Base-by-base conservation (phyloP, 2,888 invertebrate species). In the Campaea margaritaria region DNA sequence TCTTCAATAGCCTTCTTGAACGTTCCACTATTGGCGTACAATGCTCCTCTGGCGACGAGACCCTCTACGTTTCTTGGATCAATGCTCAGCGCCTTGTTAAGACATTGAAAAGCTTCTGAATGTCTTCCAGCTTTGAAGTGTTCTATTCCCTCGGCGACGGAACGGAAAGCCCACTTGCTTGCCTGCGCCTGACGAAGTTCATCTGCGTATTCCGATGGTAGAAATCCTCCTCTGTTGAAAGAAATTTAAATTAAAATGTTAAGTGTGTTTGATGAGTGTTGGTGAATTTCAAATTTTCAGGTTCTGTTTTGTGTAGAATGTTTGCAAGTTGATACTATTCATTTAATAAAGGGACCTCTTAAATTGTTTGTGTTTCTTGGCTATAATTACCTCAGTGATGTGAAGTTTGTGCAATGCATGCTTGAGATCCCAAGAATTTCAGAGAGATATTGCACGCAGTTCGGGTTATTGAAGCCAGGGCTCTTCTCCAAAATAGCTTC, bases 1-100 rank as follows among this genome's bases (percentile, higher is more conserved):
- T 99, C 99, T 74, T 97, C 97, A 68, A 99, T 96, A 0, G 99
- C 99, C 82, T 97, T 97, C 74, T 96, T 96, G 87, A 97, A 98
- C 75, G 96, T 97, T 67, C 98, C 98, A 80, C 97, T 97, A 84
- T 99, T 99, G 11, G 99, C 99, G 83, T 97, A 98, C 74, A 98
- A 89, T 27, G 98, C 98, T 66, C 98, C 98, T 78, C 98, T 94
- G 0, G 98, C 98, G 0, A 98, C 98, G 57, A 98, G 93, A 27
- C 97, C 98, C 89, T 98, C 98, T 1, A 98, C 97, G 88, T 98
- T 98, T 73, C 96, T 94, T 0, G 97, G 96, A 88, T 98, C 98
- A 74, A 98, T 98, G 82, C 95, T 96, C 49, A 99, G 89, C 3
- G 99, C 99, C 86, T 97, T 97, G 86, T 98, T 98, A 43, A 98